Conservation (phyloP, 2,113 vertebrate genomes). For the Labeo catla region DNA sequence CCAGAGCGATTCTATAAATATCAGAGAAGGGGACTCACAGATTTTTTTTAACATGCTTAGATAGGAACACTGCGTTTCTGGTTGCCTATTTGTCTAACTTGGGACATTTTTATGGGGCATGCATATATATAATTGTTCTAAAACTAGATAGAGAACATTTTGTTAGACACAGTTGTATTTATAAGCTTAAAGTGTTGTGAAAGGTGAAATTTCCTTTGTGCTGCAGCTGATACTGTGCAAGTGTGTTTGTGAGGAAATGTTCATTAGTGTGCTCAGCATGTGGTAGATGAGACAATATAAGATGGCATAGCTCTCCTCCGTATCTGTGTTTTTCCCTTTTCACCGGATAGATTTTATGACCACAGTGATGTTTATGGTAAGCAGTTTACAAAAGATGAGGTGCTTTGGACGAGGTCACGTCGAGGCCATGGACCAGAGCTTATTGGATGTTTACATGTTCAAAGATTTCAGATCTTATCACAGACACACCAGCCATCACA, state of each 20-base stretch:
- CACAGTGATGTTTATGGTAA: conserved; percentile 21
- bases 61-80: not conserved
- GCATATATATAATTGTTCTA: not conserved
- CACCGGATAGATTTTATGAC: conserved; percentile 11
- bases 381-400: not conserved
- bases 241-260: not conserved
- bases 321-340: not conserved
- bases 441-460: conserved; percentile 3
- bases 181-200: not conserved
- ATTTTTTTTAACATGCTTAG: not conserved
- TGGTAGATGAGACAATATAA: conserved; percentile 7
- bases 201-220: not conserved
- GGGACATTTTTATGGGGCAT: not conserved
- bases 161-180: conserved; percentile 36
- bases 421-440: not conserved
- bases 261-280: conserved; percentile 20
- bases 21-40: conserved; percentile 52
- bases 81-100: conserved; percentile 22
- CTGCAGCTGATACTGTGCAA: not conserved
- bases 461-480: not conserved
- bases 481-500: not conserved
- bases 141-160: conserved; percentile 5
- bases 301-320: conserved; percentile 12
- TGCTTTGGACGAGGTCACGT: not conserved
- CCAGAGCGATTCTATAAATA: conserved; percentile 70